A percentile compares a stretch with the other conserved stretches of the same genome.
Conservation (phyloP, 2,888 invertebrate species). For the Amiota mariae region DNA sequence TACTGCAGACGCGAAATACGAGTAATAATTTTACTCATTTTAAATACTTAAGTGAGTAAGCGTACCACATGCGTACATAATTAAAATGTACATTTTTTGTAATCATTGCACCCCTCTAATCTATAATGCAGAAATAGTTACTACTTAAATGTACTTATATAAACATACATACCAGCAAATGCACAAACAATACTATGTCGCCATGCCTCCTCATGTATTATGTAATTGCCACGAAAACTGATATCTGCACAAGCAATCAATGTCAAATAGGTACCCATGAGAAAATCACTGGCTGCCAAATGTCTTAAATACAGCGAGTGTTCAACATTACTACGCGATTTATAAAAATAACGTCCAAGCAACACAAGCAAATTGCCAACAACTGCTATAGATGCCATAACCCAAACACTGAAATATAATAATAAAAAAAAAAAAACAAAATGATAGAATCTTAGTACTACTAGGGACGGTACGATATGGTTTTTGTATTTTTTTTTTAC, state of each 20-base stretch:
- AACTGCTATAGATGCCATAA: conserved; percentile 77
- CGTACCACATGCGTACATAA: too few species aligned
- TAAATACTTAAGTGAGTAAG: too few species aligned
- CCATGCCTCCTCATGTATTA: conserved; percentile 77
- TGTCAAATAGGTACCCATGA: conserved; percentile 79
- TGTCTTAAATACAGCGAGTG: conserved; percentile 79
- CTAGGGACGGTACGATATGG: too few species aligned
- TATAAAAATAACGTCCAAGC: conserved; percentile 75
- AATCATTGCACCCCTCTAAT: too few species aligned
- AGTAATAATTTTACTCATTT: too few species aligned
- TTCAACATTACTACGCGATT: conserved; percentile 76
- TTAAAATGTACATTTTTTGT: too few species aligned
- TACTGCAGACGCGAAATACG: too few species aligned
- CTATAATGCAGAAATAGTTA: too few species aligned
- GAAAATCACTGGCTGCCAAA: conserved; percentile 77
- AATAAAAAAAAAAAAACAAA: not conserved
- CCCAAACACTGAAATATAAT: conserved; percentile 75
- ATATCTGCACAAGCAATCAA: conserved; percentile 77
- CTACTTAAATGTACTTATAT: not conserved
- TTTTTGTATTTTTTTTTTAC: too few species aligned
- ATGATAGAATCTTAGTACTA: too few species aligned
- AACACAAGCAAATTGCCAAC: conserved; percentile 77
- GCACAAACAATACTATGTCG: conserved; percentile 76
- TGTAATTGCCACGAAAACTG: conserved; percentile 75
- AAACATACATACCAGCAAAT: conserved; percentile 75